Evolutionary conservation across 2,113 vertebrate genomes (phyloP).

Genomic region (Protobothrops mucrosquamatus): DNA sequence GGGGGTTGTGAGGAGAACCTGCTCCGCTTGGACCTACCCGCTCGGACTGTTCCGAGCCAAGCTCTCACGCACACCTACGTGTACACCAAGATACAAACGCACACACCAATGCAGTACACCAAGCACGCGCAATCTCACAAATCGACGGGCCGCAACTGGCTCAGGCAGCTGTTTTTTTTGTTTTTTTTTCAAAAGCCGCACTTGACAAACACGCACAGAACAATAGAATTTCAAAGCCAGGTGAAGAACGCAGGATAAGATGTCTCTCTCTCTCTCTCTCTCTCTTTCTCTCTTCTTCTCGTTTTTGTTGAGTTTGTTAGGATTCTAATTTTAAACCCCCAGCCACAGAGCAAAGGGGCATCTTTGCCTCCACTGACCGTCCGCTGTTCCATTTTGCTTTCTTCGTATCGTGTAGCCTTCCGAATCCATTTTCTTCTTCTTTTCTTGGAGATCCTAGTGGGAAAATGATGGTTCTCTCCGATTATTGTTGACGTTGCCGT

Average conservation of each 20-base stretch:
- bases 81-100: neutral
- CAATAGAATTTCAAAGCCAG: constrained; percentile 30
- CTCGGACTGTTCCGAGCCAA: neutral
- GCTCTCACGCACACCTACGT: neutral
- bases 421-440: neutral
- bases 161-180: constrained; percentile 11
- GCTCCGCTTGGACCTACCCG: neutral
- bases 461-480: neutral
- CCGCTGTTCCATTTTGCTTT: neutral
- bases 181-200: constrained; percentile 31
- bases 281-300: neutral
- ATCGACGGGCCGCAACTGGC: neutral
- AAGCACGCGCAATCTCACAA: constrained; percentile 1
- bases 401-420: neutral
- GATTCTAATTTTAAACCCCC: neutral
- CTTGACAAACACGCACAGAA: constrained; percentile 40
- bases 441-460: constrained; percentile 15
- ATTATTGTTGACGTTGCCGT: neutral
- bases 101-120: neutral
- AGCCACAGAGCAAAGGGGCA: neutral
- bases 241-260: constrained; percentile 19
- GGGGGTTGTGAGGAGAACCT: neutral
- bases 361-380: neutral
- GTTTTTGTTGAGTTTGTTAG: neutral
- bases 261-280: neutral